Percentiles rank a stretch among this genome's conserved stretches.
These are phyloP conservation scores for Agapornis canus DNA, from an alignment of 2,797 vertebrate species.

Conservation along the genomic window DNA sequence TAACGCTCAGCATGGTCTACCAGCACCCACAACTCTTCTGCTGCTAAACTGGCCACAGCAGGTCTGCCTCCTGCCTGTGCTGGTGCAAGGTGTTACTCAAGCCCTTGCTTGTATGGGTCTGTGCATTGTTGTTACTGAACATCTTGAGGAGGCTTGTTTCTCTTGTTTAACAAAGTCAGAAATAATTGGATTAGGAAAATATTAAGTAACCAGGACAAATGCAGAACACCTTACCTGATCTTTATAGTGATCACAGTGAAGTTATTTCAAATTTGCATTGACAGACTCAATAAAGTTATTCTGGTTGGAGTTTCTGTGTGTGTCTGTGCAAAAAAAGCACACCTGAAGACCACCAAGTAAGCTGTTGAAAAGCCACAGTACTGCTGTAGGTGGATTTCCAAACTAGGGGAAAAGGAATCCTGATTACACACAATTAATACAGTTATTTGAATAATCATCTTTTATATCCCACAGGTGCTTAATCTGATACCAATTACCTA, in stretches of 20 bases:
- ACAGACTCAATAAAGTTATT: not conserved
- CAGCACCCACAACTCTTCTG: not conserved
- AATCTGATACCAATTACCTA: not conserved
- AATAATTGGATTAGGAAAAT: not conserved
- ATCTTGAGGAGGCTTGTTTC: not conserved
- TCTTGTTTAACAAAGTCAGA: not conserved
- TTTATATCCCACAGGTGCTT: not conserved
- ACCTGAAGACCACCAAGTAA: not conserved
- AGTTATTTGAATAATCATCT: not conserved
- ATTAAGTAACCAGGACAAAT: not conserved
- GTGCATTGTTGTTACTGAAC: not conserved
- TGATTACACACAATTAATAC: not conserved
- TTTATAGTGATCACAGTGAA: not conserved
- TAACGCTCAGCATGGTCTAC: fast-evolving
- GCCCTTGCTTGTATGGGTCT: not conserved
- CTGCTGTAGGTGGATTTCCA: not conserved
- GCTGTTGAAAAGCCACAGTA: not conserved
- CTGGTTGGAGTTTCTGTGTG: not conserved
- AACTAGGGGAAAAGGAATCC: not conserved
- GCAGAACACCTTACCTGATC: not conserved
- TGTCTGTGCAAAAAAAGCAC: not conserved
- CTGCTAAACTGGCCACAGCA: not conserved
- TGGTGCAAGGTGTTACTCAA: not conserved
- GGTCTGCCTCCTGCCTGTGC: fast-evolving
- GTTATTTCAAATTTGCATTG: not conserved